Evolutionary conservation across 2,797 vertebrate species (phyloP).

Genomic region (Emys orbicularis): DNA sequence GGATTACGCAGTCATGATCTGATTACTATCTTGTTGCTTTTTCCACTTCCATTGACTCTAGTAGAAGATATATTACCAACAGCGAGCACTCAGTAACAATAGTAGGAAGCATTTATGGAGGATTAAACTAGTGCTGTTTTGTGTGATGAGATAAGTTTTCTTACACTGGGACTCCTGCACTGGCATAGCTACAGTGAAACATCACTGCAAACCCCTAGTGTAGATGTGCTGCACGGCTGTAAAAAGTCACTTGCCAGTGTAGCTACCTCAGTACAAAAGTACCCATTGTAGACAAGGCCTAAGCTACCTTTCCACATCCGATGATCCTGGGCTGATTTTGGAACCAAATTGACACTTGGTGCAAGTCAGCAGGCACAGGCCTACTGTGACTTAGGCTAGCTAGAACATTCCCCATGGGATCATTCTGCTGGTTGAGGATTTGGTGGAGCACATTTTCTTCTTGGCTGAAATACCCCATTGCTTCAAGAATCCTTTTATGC

Average conservation of each 20-base stretch:
- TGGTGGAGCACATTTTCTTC: accelerated
- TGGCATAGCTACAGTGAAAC: accelerated
- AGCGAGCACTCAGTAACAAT: not conserved
- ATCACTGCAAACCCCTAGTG: accelerated
- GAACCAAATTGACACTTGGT: accelerated
- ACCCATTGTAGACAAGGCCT: not conserved
- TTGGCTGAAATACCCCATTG: accelerated
- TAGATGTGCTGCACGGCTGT: accelerated
- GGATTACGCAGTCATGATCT: not conserved
- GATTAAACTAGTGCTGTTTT: not conserved
- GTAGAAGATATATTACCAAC: not conserved
- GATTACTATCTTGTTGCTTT: not conserved
- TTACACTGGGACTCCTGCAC: accelerated
- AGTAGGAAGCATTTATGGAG: not conserved
- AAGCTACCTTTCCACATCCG: not conserved
- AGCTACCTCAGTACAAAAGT: not conserved
- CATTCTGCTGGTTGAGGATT: accelerated
- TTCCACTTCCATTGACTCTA: not conserved
- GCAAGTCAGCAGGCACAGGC: accelerated
- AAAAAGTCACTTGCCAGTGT: not conserved
- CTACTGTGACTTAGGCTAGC: not conserved
- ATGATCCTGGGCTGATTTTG: not conserved
- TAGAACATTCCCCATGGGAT: accelerated
- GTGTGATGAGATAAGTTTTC: not conserved
- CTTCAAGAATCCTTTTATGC: not conserved